Percentiles rank a stretch among this genome's conserved stretches.
phyloP scores from a whole-genome alignment of 2,888 invertebrate species.

The Nasonia oneida region DNA sequence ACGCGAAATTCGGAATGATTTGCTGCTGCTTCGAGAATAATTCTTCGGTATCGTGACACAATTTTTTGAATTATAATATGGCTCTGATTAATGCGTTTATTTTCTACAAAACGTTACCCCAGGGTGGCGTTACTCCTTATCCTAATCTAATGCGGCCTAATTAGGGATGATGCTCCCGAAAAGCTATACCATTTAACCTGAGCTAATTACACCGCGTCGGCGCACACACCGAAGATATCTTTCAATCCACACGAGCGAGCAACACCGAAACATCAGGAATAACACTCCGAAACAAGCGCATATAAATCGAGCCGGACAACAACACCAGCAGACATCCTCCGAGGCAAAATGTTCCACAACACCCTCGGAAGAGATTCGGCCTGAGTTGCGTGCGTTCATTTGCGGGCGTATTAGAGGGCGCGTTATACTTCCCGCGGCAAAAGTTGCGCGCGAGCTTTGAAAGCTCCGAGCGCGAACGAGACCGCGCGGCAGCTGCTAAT shows the following conservation, averaged over 20 bases:
- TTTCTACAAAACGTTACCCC: not conserved
- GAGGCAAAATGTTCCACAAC: not conserved
- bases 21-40: not conserved
- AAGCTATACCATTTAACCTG: not conserved
- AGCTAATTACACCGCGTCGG: too few relatives aligned
- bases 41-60: not conserved
- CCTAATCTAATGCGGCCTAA: slow-evolving; percentile 4
- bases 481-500: slow-evolving; percentile 26
- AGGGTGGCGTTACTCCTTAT: not conserved
- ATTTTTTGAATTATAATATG: too few relatives aligned
- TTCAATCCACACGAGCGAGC: too few relatives aligned
- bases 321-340: not conserved
- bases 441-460: slow-evolving; percentile 19
- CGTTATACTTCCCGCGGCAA: not conserved
- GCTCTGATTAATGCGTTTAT: not conserved
- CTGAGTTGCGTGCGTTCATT: not conserved
- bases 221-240: too few relatives aligned
- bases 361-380: not conserved
- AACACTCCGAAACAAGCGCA: not conserved
- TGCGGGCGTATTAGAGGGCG: not conserved
- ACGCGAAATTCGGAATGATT: not conserved
- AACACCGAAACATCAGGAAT: too few relatives aligned
- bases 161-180: not conserved
- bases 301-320: not conserved
- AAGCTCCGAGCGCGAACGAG: not conserved